A percentile compares a stretch with the other conserved stretches of the same genome.
These are phyloP conservation scores for Idaea dimidiata DNA, from an alignment of 2,888 invertebrate species.

Conservation along the genomic window DNA sequence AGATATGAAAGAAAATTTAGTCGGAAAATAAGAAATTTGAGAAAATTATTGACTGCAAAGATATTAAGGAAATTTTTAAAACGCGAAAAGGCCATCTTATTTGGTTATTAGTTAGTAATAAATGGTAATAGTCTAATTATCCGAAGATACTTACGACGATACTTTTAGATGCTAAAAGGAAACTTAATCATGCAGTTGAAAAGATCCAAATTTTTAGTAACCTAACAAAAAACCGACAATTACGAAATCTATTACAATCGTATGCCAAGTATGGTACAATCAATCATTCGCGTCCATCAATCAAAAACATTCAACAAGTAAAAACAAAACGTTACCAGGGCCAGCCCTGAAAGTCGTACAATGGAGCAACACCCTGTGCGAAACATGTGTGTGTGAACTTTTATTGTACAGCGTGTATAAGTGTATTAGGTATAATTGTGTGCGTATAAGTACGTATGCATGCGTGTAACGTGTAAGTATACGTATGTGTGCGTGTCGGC, in stretches of 20 bases:
- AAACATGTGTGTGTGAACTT: too few species aligned
- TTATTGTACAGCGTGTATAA: neutral
- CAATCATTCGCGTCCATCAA: conserved; percentile 75
- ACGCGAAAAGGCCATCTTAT: too few species aligned
- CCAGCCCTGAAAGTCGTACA: conserved; percentile 53
- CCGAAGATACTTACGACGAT: too few species aligned
- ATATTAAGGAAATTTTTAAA: too few species aligned
- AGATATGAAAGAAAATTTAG: too few species aligned
- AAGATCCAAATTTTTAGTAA: conserved; percentile 12
- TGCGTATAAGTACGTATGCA: conserved; percentile 29
- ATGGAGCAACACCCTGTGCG: conserved; percentile 60
- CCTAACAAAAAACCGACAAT: conserved; percentile 42
- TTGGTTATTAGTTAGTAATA: too few species aligned
- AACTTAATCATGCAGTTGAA: conserved; percentile 26
- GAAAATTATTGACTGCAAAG: too few species aligned
- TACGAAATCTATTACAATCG: conserved; percentile 61
- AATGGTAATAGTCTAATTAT: too few species aligned
- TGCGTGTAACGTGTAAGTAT: conserved; percentile 29
- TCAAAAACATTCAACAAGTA: conserved; percentile 79
- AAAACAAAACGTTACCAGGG: conserved; percentile 75
- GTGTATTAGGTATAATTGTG: conserved; percentile 37
- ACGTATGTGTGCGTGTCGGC: conserved; percentile 48
- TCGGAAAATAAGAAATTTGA: too few species aligned
- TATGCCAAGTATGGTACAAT: conserved; percentile 54
- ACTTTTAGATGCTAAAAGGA: conserved; percentile 10